phyloP scores from a whole-genome alignment of 1,140 invertebrate species.

The Meloidogyne chitwoodi region DNA sequence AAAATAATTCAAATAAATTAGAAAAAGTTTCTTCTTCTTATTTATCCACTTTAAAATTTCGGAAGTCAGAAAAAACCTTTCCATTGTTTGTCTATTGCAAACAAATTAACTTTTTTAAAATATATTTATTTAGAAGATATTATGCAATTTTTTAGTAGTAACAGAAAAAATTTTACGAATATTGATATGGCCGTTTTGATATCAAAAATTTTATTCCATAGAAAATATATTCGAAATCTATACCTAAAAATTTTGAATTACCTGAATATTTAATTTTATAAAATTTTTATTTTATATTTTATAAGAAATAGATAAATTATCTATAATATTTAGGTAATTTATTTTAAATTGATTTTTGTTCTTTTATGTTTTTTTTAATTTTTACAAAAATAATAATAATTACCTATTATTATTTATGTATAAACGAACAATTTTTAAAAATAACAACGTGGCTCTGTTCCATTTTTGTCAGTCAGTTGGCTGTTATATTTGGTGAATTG shows the following conservation, averaged over 20 bases:
- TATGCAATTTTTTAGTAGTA: too few relatives aligned
- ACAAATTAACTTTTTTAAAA: neutral
- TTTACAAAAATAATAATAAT: neutral
- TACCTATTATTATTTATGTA: neutral
- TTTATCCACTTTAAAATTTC: neutral
- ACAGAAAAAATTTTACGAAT: too few relatives aligned
- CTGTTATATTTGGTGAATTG: neutral
- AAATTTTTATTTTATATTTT: too few relatives aligned
- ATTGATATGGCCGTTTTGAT: too few relatives aligned
- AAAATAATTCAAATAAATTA: neutral
- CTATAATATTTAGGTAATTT: too few relatives aligned
- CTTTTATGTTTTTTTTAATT: neutral
- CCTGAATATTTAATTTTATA: too few relatives aligned
- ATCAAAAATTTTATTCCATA: too few relatives aligned
- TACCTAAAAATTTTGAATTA: too few relatives aligned
- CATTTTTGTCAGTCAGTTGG: neutral
- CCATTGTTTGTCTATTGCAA: neutral
- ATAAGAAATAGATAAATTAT: too few relatives aligned
- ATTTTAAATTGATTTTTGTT: too few relatives aligned
- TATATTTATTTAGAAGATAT: neutral
- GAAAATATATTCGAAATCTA: too few relatives aligned
- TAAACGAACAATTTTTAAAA: neutral
- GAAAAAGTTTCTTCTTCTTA: neutral
- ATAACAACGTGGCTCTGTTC: neutral
- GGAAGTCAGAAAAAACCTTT: neutral